Evolutionary conservation across 1,140 invertebrate genomes (phyloP).

Genomic region (Ectropis grisescens): DNA sequence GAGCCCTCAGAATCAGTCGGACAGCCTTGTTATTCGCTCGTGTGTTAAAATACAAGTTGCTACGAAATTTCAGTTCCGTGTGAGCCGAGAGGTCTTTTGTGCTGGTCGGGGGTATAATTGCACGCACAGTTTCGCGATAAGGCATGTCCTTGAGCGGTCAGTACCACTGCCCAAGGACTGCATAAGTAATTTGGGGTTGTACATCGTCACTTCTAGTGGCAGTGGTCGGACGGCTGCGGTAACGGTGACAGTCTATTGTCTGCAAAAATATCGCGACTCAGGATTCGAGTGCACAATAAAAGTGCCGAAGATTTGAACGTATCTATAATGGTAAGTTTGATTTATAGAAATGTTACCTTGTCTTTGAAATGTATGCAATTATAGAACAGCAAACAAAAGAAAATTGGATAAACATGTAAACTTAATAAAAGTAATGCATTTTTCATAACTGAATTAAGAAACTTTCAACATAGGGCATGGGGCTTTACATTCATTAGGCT

Average conservation of each 20-base stretch:
- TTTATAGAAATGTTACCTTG: no score
- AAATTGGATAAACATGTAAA: no score
- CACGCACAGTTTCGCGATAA: conserved; percentile 39
- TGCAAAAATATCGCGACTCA: conserved; percentile 54
- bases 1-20: conserved; percentile 12
- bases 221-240: conserved; percentile 33
- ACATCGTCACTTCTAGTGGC: conserved; percentile 18
- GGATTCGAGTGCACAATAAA: conserved; percentile 42
- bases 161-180: conserved; percentile 49
- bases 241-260: conserved; percentile 2
- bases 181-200: conserved; percentile 27
- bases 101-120: conserved; percentile 17
- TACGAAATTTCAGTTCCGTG: no score
- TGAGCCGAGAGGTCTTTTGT: no score
- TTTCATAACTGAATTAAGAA: no score
- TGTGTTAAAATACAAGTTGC: no score
- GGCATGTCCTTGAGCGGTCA: conserved; percentile 43
- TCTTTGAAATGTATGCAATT: no score
- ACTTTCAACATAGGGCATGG: no score
- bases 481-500: no score
- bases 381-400: no score
- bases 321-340: conserved; percentile 41
- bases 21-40: conserved; percentile 9
- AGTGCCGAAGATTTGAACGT: conserved; percentile 48
- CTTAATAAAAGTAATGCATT: no score